Evolutionary conservation across 2,113 vertebrate genomes (phyloP).

Genomic region (Edolisoma coerulescens): DNA sequence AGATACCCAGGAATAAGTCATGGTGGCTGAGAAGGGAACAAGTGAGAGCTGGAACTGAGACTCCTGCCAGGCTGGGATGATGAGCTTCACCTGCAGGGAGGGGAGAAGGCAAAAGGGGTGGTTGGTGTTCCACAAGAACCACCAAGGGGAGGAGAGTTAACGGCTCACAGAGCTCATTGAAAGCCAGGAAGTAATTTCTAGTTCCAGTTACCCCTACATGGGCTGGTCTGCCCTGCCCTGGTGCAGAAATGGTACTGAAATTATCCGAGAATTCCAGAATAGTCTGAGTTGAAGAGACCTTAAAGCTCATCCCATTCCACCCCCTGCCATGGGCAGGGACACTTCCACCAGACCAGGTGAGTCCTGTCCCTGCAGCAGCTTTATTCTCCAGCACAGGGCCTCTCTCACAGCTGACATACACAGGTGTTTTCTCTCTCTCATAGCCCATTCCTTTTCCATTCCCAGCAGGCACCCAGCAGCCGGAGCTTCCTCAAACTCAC

Average conservation of each 20-base stretch:
- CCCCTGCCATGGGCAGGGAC: background rate
- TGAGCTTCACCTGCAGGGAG: background rate
- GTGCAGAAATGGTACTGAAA: background rate
- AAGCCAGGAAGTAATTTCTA: background rate
- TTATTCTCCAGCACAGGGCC: background rate
- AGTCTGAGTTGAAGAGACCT: background rate
- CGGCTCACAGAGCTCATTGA: accelerated
- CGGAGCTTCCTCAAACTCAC: slow-evolving; percentile 47
- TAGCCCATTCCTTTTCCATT: background rate
- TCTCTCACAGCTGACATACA: background rate
- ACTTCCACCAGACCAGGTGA: background rate
- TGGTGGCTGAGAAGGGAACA: background rate
- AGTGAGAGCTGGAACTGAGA: background rate
- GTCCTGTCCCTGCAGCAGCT: background rate
- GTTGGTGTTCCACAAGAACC: background rate
- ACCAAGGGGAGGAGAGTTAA: background rate
- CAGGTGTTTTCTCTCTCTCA: background rate
- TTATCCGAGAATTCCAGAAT: background rate
- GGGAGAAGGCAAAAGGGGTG: background rate
- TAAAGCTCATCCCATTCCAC: background rate
- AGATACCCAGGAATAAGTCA: background rate
- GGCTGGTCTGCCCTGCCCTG: background rate
- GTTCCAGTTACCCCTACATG: background rate
- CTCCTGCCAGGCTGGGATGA: background rate
- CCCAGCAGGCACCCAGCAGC: slow-evolving; percentile 26